Percentiles rank a stretch among this genome's conserved stretches.
Evolutionary conservation across 2,113 vertebrate genomes (phyloP).

Genomic region (Tinamus guttatus): DNA sequence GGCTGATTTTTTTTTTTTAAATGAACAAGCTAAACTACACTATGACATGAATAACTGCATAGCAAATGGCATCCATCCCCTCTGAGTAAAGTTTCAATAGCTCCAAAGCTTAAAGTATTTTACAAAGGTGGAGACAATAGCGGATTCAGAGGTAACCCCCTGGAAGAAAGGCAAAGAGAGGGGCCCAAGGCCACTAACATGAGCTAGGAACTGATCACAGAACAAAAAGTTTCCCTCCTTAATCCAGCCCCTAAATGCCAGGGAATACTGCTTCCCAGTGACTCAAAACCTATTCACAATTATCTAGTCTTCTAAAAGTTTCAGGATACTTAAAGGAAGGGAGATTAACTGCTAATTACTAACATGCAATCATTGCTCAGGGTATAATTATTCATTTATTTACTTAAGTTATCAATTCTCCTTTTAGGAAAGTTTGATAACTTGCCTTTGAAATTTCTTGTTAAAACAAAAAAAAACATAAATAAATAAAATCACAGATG

Average conservation of each 20-base stretch:
- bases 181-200: neutral
- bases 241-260: neutral
- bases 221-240: slow-evolving; percentile 31
- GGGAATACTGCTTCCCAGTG: neutral
- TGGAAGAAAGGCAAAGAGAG: neutral
- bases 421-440: neutral
- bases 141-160: neutral
- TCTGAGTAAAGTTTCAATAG: neutral
- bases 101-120: neutral
- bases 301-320: neutral
- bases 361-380: neutral
- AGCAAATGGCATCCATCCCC: neutral
- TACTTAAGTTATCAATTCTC: neutral
- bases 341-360: neutral
- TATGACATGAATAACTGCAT: neutral
- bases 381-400: neutral
- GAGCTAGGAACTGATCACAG: neutral
- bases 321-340: neutral
- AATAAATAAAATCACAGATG: rapidly evolving
- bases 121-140: neutral
- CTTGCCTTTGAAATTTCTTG: neutral
- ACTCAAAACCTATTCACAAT: slow-evolving; percentile 22
- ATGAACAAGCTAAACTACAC: neutral
- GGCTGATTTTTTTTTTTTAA: neutral
- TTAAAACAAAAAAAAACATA: neutral